Evolutionary conservation across 2,797 vertebrate genomes (phyloP).

Genomic region (Trachurus trachurus): DNA sequence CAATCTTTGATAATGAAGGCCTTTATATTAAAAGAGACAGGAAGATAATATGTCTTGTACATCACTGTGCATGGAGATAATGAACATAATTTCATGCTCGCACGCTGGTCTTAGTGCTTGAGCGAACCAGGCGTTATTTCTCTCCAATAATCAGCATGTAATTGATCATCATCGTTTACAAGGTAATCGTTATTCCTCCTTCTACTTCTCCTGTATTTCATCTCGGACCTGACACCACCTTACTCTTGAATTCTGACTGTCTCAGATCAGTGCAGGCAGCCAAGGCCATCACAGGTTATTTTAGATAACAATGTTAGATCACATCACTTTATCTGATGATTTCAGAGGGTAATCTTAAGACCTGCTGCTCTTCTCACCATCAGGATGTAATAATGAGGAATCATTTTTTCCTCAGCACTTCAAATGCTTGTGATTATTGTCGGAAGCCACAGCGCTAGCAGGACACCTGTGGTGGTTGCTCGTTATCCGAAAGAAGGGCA

Average conservation of each 20-base stretch:
- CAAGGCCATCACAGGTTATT: not conserved
- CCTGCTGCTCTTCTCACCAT: not conserved
- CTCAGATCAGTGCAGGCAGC: not conserved
- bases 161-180: constrained; percentile 18
- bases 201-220: not conserved
- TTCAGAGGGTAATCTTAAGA: not conserved
- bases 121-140: constrained; percentile 7
- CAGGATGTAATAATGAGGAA: not conserved
- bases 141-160: constrained; percentile 21
- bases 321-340: not conserved
- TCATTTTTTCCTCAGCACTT: not conserved
- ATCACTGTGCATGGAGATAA: constrained; percentile 22
- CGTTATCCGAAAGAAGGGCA: not conserved
- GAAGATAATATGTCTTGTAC: not conserved
- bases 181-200: constrained; percentile 13
- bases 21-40: not conserved
- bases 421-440: not conserved
- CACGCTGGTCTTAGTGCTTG: constrained; percentile 2
- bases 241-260: not conserved
- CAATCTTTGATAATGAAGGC: not conserved
- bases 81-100: constrained; percentile 22
- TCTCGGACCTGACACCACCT: not conserved
- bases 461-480: not conserved
- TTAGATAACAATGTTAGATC: not conserved
- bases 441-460: not conserved